Base-by-base conservation (phyloP, 2,797 vertebrate species). In the Tolypeutes matacus region DNA sequence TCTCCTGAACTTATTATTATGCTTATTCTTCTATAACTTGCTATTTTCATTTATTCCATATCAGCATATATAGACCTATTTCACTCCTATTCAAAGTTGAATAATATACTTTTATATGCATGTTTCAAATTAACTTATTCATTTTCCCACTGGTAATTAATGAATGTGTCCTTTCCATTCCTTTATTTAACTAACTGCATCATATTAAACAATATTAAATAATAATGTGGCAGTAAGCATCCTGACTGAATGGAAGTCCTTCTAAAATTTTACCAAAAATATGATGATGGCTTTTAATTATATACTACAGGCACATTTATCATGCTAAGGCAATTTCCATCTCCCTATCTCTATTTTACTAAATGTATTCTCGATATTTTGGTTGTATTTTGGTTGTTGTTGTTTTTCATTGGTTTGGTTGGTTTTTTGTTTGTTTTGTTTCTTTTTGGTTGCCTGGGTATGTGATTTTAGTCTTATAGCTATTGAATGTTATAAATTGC, bases 241-340 rank as follows among this genome's bases (percentile, higher is more conserved):
- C 51, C 21, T 85, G 56, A 53, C 42, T 83, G 84, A 95, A 93
- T n/a, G 31, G n/a, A 76, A 65, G 21, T 34, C n/a, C 39, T 89
- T 64, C 69, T 76, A 80, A 95, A 94, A 82, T 86, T 78, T 86
- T 77, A 72, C 11, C 34, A 89, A 64, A 84, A 60, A 10, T 18
- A 36, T 70, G 27, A 0, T 64, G 56, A 89, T 49, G 36, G 3
- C 4, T 62, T 86, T 76, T 31, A 11, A 46, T 49, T 36, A 69
- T 67, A 69, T 2, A 62, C 46, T 3, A 75, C 46, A 58, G 5
- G 5, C 9, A 51, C 3, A 76, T 23, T 27, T 31, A 83, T 56
- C 49, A 18, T 18, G 20, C 73, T 88, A 76, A 67, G 49, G 8
- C 8, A 64, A 27, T 69, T 87, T 89, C 27, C 8, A 51, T 39